A percentile compares a stretch with the other conserved stretches of the same genome.
These are phyloP conservation scores for Palythoa heliodiscus DNA, from an alignment of 92 coral and sea anemone species.

Conservation along the genomic window DNA sequence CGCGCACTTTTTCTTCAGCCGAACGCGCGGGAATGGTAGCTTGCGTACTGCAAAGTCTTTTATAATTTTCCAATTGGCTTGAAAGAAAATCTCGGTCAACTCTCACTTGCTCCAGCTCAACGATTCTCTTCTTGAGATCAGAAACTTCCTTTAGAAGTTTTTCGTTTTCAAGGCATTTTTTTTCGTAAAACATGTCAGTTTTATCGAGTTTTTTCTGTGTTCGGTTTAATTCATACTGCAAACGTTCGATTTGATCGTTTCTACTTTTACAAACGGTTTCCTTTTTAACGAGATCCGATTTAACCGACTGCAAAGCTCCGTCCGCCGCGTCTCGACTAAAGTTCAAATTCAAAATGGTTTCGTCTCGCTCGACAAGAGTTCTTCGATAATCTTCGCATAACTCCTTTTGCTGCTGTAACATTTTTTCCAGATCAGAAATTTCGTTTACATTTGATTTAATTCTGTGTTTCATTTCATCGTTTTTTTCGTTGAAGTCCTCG, in stretches of 20 bases:
- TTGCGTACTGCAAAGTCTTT: constrained; percentile 37
- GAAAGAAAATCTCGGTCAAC: constrained; percentile 44
- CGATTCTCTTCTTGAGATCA: constrained; percentile 54
- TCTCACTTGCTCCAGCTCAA: constrained; percentile 58
- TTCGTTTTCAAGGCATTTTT: constrained; percentile 67
- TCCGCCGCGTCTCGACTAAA: constrained; percentile 72
- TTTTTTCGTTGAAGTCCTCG: constrained; percentile 66
- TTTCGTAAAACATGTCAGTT: constrained; percentile 61
- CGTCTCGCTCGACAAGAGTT: constrained; percentile 64
- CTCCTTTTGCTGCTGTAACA: constrained; percentile 74
- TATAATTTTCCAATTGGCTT: constrained; percentile 55
- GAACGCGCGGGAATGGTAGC: constrained; percentile 27
- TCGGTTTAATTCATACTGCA: constrained; percentile 62
- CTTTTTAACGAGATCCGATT: constrained; percentile 74
- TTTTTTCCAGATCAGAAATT: constrained; percentile 73
- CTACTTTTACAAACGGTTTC: constrained; percentile 66
- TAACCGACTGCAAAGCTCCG: constrained; percentile 65
- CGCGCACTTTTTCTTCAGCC: constrained; percentile 64
- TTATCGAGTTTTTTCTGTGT: constrained; percentile 69
- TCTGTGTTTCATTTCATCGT: constrained; percentile 72
- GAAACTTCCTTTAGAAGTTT: constrained; percentile 67
- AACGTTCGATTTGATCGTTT: constrained; percentile 68
- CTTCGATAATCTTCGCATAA: constrained; percentile 64
- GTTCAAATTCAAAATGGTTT: constrained; percentile 63
- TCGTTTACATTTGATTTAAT: constrained; percentile 67